Percentiles rank a stretch among this genome's conserved stretches.
Evolutionary conservation across 2,888 invertebrate species (phyloP).

Genomic region (Brenthis hecate): DNA sequence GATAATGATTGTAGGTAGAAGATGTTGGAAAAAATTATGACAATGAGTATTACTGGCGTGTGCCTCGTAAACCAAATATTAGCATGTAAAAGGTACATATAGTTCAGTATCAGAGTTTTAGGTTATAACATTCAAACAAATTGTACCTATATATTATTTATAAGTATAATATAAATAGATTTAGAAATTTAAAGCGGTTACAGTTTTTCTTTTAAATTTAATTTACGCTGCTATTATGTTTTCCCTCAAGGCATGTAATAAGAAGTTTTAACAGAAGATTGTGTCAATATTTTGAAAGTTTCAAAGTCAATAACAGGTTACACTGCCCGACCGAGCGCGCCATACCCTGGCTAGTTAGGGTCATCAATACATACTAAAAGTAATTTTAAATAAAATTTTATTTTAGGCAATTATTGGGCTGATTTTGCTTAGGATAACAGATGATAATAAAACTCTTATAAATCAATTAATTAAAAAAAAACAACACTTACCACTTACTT

Average conservation of each 20-base stretch:
- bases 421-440: not conserved
- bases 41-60: no score
- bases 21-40: no score
- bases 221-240: not conserved
- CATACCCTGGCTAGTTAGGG: conserved; percentile 13
- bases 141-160: no score
- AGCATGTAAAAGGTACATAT: no score
- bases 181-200: no score
- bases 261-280: conserved; percentile 20
- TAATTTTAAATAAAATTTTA: not conserved
- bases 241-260: not conserved
- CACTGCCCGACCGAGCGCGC: conserved; percentile 16
- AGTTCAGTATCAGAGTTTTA: no score
- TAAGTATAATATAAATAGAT: no score
- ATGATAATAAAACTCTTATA: no score
- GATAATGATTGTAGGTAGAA: no score
- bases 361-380: not conserved
- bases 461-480: no score
- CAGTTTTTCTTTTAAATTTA: not conserved
- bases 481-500: not conserved
- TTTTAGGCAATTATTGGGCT: not conserved
- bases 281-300: conserved; percentile 33
- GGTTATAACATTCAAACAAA: no score
- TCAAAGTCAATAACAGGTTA: conserved; percentile 33
- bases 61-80: no score